Conservation (phyloP, 2,888 invertebrate genomes). For the Stenolophus ochropezus region DNA sequence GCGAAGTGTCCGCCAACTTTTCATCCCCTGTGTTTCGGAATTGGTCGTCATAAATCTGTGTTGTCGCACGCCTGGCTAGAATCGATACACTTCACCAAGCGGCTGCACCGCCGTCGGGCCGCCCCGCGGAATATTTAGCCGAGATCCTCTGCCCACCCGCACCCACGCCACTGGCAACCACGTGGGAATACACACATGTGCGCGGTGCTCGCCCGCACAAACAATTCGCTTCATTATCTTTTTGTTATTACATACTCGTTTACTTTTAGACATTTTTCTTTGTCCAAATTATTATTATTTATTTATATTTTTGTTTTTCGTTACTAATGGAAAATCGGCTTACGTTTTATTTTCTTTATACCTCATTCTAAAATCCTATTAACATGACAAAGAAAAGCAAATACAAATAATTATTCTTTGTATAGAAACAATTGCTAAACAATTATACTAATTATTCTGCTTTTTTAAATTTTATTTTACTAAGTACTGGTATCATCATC, state of each 20-base stretch:
- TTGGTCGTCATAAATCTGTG: constrained; percentile 31
- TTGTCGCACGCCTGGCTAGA: constrained; percentile 6
- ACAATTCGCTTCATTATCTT: constrained; percentile 26
- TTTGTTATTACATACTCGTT: constrained; percentile 13
- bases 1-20: constrained; percentile 18
- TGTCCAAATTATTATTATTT: too few species aligned
- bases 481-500: too few species aligned
- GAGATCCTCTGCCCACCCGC: background rate
- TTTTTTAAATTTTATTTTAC: too few species aligned
- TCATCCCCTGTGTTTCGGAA: constrained; percentile 40
- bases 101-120: background rate
- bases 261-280: too few species aligned
- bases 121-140: background rate
- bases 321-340: too few species aligned
- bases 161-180: background rate
- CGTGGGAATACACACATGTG: constrained; percentile 12
- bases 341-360: too few species aligned
- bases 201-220: background rate
- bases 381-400: too few species aligned
- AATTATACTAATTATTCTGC: too few species aligned
- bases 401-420: too few species aligned
- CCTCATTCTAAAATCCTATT: too few species aligned
- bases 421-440: too few species aligned
- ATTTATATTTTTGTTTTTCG: too few species aligned
- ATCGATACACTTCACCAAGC: constrained; percentile 23